Evolutionary conservation across 1,140 invertebrate genomes (phyloP), one percentile per base, ranked within the genome.

Genomic region (Cyclina sinensis): DNA sequence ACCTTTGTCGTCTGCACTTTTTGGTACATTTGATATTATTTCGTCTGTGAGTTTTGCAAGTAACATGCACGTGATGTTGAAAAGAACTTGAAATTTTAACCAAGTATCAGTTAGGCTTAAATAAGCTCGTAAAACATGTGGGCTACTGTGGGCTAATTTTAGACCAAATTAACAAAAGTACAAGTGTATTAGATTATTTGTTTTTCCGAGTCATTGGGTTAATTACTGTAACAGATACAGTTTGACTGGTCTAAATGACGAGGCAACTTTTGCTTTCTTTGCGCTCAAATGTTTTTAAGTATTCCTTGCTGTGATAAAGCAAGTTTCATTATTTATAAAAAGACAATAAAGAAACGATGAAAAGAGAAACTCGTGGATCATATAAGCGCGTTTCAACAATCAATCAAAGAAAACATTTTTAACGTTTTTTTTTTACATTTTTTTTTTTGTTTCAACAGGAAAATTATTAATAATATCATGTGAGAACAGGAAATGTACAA

Each of bases 191-290:
- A 37, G 32, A 30, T 70, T 70, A 70, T 70, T 70, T 70, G 65
- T 70, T 30, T 70, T 70, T 70, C 35, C 65, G 65, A 70, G 35
- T 70, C 65, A 70, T 70, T 70, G 65, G 65, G 65, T 70, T 70
- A 70, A 70, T 70, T 70, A 70, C 32, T 39, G 65, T 70, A 70
- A 70, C 65, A 39, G 65, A 70, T 70, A 70, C 65, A 18, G 4
- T 35, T 65, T n/a, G 27, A 65, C 5, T 65, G 27, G 32, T 3
- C 9, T 3, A n/a, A 9, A 70, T 70, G 65, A 70, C 65, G 32
- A 70, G 35, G 65, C 65, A 70, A 7, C 21, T 37, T 70, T 43
- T 43, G 43, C 14, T 43, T 43, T 43, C 14, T 43, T 14, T 14
- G 43, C 43, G 43, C 14, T 43, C 43, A 43, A 46, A 57, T 30